These are phyloP conservation scores for Pogonophryne albipinna DNA, from an alignment of 2,797 vertebrate genomes.

Conservation along the genomic window DNA sequence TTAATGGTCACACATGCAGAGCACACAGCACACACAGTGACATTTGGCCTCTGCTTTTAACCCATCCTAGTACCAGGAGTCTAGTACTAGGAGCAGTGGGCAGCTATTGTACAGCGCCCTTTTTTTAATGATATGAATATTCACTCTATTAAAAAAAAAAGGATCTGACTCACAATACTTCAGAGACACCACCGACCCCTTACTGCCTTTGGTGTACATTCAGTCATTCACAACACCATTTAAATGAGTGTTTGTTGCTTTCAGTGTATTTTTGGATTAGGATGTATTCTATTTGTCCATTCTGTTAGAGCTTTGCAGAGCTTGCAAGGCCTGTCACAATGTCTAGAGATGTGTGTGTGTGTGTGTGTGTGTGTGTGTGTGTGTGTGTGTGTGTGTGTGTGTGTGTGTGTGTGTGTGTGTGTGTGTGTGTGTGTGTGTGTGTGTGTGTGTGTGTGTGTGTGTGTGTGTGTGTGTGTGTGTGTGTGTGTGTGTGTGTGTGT, in stretches of 20 bases:
- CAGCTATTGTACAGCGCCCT: no score
- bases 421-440: conserved; percentile 29
- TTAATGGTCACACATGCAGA: no score
- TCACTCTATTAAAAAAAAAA: conserved; percentile 16
- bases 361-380: conserved; percentile 28
- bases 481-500: conserved; percentile 32
- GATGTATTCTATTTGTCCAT: conserved; percentile 62
- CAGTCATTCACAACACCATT: conserved; percentile 30
- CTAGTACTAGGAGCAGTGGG: no score
- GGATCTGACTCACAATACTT: conserved; percentile 33
- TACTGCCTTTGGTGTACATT: conserved; percentile 40
- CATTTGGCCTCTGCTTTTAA: no score
- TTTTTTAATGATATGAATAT: conserved; percentile 1
- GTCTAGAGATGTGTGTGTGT: conserved; percentile 11
- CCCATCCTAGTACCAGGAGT: no score
- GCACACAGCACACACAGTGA: no score
- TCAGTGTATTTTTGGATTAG: conserved; percentile 62
- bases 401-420: conserved; percentile 25
- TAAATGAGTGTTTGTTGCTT: conserved; percentile 55
- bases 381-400: conserved; percentile 28
- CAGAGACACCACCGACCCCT: conserved; percentile 37
- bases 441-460: conserved; percentile 34
- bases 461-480: conserved; percentile 24
- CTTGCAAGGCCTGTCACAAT: conserved; percentile 39
- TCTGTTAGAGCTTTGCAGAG: conserved; percentile 55